phyloP scores from a whole-genome alignment of 2,113 vertebrate genomes.

The Corythornis cristatus region DNA sequence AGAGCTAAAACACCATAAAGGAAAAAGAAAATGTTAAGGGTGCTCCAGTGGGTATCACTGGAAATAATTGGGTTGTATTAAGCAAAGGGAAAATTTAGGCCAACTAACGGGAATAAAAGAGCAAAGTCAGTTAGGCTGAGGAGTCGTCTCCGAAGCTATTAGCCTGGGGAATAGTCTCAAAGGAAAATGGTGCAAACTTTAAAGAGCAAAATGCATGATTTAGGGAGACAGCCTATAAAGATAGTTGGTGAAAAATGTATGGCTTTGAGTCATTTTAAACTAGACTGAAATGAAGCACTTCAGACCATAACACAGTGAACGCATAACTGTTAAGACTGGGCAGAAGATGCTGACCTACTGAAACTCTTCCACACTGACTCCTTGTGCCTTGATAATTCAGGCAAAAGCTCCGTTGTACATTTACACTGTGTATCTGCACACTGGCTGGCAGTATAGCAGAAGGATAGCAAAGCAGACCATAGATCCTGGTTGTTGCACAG shows the following conservation, averaged over 20 bases:
- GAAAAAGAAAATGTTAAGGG: slow-evolving; percentile 50
- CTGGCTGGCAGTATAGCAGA: neutral
- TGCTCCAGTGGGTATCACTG: slow-evolving; percentile 63
- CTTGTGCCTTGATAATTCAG: neutral
- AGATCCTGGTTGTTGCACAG: neutral
- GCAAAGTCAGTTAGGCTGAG: slow-evolving; percentile 46
- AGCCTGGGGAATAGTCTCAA: slow-evolving; percentile 51
- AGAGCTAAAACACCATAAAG: slow-evolving; percentile 54
- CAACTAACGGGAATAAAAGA: slow-evolving; percentile 49
- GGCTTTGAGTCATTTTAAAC: slow-evolving; percentile 30
- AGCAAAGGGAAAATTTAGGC: slow-evolving; percentile 18
- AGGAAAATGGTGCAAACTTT: slow-evolving; percentile 42
- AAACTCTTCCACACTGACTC: neutral
- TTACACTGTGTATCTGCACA: neutral
- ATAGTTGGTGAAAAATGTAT: slow-evolving; percentile 23
- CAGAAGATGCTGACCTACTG: neutral
- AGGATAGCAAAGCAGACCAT: neutral
- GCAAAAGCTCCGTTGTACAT: neutral
- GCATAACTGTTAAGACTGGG: neutral
- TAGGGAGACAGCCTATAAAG: slow-evolving; percentile 31
- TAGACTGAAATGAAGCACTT: slow-evolving; percentile 2
- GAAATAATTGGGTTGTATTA: slow-evolving; percentile 49
- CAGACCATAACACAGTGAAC: neutral
- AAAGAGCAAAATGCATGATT: slow-evolving; percentile 53
- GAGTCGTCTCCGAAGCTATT: slow-evolving; percentile 9